Evolutionary conservation across 2,888 invertebrate species (phyloP).

Genomic region (Tanaodytes sp.): DNA sequence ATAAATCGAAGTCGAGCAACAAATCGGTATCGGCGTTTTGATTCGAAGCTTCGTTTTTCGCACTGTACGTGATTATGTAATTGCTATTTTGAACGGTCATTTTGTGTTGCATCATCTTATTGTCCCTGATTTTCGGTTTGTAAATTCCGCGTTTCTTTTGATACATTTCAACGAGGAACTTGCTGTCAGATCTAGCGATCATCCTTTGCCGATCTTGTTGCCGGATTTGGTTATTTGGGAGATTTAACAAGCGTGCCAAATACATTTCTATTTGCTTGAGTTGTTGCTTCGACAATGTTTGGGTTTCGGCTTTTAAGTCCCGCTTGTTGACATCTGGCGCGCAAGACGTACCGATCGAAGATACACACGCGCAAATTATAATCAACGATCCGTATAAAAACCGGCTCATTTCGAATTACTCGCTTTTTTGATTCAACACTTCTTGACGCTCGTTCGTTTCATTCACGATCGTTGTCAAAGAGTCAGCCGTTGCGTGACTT

Average conservation of each 20-base stretch:
- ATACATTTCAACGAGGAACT: slow-evolving; percentile 22
- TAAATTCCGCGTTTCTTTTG: background rate
- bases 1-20: slow-evolving; percentile 9
- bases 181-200: slow-evolving; percentile 17
- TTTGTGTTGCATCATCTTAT: background rate
- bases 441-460: too few relatives aligned
- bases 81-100: slow-evolving; percentile 14
- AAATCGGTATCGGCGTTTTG: background rate
- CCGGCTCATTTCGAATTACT: too few relatives aligned
- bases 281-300: background rate
- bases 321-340: too few relatives aligned
- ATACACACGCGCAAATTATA: too few relatives aligned
- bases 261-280: background rate
- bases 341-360: too few relatives aligned
- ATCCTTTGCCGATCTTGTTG: background rate
- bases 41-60: background rate
- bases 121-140: background rate
- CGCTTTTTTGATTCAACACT: too few relatives aligned
- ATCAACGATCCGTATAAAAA: too few relatives aligned
- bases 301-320: background rate
- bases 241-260: slow-evolving; percentile 13
- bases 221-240: slow-evolving; percentile 4
- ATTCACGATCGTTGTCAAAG: too few relatives aligned
- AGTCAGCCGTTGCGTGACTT: too few relatives aligned
- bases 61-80: slow-evolving; percentile 20